Base-by-base conservation (phyloP, 1,140 invertebrate species). In the Elymnias hypermnestra region DNA sequence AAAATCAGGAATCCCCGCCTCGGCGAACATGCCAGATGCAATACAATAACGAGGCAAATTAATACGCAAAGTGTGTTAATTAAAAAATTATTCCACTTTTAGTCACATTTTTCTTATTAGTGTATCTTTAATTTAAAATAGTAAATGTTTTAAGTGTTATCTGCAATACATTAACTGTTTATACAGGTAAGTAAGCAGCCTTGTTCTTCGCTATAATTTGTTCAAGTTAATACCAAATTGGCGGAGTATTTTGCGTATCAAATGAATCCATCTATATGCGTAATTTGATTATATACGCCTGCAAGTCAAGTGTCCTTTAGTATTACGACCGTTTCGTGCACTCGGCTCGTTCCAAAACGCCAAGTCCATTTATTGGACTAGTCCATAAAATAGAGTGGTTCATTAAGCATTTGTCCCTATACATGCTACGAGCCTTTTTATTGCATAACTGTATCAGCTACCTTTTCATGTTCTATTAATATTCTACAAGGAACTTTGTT, bases 311-410 rank as follows among this genome's bases (percentile, higher is more conserved):
- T 83, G 79, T 83, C 76, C 73, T 79, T 79, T 79, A 67, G 46
- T 65, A 63, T 66, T 64, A 68, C 53, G 61, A 62, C 57, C 66
- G 53, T 57, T 68, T 63, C 63, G 49, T 63, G 64, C 59, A 54
- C 51, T 63, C 57, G 53, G 46, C 58, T 60, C 64, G 66, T 63
- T 71, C 63, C 62, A 51, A 72, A 73, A 69, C 66, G 61, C 59
- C 72, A 61, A 52, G 42, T 66, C 43, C 51, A 42, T 72, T 83
- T 79, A 83, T 76, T 67, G 69, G 59, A 66, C 73, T 62, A 69
- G 65, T 62, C 65, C 38, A 78, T 83, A 83, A 83, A 73, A 64
- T 66, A 72, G 70, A 77, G 69, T 76, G 72, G 75, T 72, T 79
- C 72, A 78, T 83, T 81, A 74, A 73, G 62, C 69, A 65, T 70